A percentile compares a stretch with the other conserved stretches of the same genome.
Conservation (phyloP, 2,113 vertebrate genomes). For the Noturus placidus region DNA sequence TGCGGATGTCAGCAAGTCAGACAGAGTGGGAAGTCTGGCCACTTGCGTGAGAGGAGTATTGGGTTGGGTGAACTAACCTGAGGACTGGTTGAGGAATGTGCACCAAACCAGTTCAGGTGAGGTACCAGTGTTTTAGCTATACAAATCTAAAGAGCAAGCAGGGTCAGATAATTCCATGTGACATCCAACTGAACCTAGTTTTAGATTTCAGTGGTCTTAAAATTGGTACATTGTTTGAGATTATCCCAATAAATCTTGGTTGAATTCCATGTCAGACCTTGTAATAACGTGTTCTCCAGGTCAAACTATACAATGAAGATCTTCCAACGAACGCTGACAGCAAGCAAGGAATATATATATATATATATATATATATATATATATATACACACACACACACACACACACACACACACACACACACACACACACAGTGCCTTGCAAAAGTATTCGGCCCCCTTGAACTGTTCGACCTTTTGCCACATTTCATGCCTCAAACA, state of each 20-base stretch:
- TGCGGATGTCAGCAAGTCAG: not conserved
- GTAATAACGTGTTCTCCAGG: not conserved
- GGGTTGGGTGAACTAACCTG: not conserved
- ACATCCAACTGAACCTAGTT: not conserved
- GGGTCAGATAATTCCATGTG: not conserved
- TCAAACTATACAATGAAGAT: not conserved
- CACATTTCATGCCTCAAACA: too few relatives aligned
- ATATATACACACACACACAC: too few relatives aligned
- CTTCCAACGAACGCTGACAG: not conserved
- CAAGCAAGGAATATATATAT: too few relatives aligned
- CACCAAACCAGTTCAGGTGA: constrained; percentile 17
- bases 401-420: too few relatives aligned
- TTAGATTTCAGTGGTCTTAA: not conserved
- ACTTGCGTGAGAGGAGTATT: not conserved
- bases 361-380: too few relatives aligned
- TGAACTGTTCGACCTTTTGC: too few relatives aligned
- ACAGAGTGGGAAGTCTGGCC: not conserved
- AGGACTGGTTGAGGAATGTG: not conserved
- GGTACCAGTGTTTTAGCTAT: not conserved
- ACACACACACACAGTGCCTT: too few relatives aligned
- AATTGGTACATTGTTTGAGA: not conserved
- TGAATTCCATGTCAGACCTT: not conserved
- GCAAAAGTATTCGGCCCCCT: too few relatives aligned
- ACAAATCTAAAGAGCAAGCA: not conserved
- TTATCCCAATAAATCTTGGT: not conserved